A percentile compares a stretch with the other conserved stretches of the same genome.
Evolutionary conservation across 2,113 vertebrate genomes (phyloP).

Genomic region (Hypanus sabinus): DNA sequence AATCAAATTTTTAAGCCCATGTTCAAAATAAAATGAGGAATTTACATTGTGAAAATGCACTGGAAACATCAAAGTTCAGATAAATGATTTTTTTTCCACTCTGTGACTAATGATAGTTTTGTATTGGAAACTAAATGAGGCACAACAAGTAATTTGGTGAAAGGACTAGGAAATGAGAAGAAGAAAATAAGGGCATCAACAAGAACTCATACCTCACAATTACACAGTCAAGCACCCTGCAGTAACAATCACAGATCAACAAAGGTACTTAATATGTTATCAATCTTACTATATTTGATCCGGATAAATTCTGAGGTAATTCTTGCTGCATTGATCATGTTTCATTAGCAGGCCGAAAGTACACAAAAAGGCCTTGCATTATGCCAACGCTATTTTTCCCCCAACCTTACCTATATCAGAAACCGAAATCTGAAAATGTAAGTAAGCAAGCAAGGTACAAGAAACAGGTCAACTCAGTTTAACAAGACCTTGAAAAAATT

Average conservation of each 20-base stretch:
- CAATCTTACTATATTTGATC: neutral
- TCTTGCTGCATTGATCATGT: neutral
- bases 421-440: neutral
- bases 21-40: neutral
- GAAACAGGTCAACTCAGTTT: neutral
- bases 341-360: neutral
- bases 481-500: neutral
- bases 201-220: neutral
- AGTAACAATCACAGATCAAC: neutral
- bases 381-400: neutral
- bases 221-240: neutral
- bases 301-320: neutral
- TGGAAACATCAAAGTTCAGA: neutral
- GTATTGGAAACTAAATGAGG: slow-evolving; percentile 8
- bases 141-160: slow-evolving; percentile 16
- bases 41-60: neutral
- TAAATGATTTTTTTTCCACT: neutral
- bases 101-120: slow-evolving; percentile 17
- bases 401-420: neutral
- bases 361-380: neutral
- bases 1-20: neutral
- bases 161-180: neutral
- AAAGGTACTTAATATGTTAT: neutral
- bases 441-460: neutral
- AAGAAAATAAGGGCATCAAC: slow-evolving; percentile 1